phyloP scores from a whole-genome alignment of 2,113 vertebrate species.

The Salminus brasiliensis region DNA sequence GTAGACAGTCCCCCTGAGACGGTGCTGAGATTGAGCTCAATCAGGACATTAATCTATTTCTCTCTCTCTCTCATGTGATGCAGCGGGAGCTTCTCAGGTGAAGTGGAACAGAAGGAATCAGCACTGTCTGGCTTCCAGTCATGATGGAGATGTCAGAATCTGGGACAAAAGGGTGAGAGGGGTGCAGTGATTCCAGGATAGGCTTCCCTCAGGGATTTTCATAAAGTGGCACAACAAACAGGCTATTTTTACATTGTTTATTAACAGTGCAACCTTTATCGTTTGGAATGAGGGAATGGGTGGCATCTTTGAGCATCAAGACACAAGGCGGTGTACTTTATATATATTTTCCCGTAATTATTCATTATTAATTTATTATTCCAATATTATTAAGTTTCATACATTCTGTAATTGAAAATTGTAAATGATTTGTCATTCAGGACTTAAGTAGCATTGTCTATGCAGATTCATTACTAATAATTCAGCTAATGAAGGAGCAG shows the following conservation, averaged over 20 bases:
- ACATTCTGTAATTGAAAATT: no score
- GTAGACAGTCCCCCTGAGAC: slow-evolving; percentile 55
- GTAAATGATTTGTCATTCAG: no score
- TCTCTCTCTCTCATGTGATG: not conserved
- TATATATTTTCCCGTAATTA: no score
- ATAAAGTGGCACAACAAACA: not conserved
- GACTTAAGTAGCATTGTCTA: not conserved
- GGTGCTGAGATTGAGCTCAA: not conserved
- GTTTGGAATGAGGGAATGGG: not conserved
- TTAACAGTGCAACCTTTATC: not conserved
- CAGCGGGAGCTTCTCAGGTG: slow-evolving; percentile 98
- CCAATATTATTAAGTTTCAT: not conserved
- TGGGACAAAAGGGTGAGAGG: slow-evolving; percentile 94
- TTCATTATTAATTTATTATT: no score
- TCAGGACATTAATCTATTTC: not conserved
- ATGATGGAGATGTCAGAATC: slow-evolving; percentile 94
- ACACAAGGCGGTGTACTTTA: no score
- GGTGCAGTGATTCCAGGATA: not conserved
- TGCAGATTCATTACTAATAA: not conserved
- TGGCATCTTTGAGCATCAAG: no score
- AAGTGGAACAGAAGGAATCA: slow-evolving; percentile 96
- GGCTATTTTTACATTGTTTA: not conserved
- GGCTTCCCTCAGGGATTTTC: not conserved
- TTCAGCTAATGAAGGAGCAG: no score
- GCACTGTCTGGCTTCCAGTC: slow-evolving; percentile 91